Evolutionary conservation across 2,113 vertebrate genomes (phyloP).

Genomic region (Gasterosteus nipponicus): DNA sequence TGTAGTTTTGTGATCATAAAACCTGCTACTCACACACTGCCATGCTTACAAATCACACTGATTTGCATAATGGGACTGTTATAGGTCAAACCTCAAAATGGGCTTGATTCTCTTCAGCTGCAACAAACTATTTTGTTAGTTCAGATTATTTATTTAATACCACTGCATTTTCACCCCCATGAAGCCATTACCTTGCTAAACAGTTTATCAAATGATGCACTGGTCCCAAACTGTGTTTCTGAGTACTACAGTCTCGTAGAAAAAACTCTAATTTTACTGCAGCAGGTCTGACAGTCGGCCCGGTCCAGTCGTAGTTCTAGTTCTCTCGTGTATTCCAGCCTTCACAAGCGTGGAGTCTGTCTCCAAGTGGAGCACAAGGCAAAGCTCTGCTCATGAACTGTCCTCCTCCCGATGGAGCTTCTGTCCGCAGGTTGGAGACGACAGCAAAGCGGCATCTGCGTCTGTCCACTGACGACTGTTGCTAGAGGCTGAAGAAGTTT

Average conservation of each 20-base stretch:
- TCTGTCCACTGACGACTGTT: not conserved
- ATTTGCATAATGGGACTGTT: constrained; percentile 50
- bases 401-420: not conserved
- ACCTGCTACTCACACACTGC: constrained; percentile 27
- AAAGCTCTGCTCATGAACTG: not conserved
- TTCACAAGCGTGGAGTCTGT: not conserved
- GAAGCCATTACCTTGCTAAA: not conserved
- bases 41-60: constrained; percentile 25
- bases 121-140: constrained; percentile 1
- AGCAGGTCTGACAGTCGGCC: not conserved
- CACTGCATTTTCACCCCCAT: not conserved
- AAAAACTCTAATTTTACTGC: not conserved
- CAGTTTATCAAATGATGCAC: not conserved
- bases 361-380: too few relatives aligned
- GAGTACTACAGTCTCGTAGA: not conserved
- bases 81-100: constrained; percentile 32
- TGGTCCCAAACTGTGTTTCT: not conserved
- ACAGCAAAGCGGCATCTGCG: not conserved
- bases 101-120: not conserved
- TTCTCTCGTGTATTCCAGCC: not conserved
- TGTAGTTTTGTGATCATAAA: constrained; percentile 40
- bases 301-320: not conserved
- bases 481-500: not conserved
- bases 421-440: not conserved
- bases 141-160: not conserved